Conservation (phyloP, 1,140 invertebrate species). For the Drosophila mauritiana region DNA sequence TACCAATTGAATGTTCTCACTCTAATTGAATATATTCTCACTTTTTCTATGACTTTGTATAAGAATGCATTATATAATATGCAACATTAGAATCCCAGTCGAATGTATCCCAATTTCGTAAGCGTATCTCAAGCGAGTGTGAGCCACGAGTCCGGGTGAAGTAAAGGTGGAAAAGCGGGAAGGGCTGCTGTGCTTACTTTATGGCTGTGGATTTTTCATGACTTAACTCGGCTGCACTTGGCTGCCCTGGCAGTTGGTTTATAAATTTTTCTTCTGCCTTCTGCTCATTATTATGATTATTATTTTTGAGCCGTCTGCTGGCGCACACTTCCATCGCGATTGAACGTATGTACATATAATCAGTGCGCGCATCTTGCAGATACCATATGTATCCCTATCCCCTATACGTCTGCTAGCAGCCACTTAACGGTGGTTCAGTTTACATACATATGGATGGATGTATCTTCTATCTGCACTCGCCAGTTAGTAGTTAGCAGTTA, state of each 20-base stretch:
- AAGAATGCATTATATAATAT: no score
- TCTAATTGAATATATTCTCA: no score
- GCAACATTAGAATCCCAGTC: no score
- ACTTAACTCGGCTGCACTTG: slow-evolving; percentile 76
- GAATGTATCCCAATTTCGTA: background rate
- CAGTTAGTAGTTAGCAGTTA: slow-evolving; percentile 36
- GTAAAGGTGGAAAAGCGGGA: background rate
- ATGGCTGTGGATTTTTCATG: slow-evolving; percentile 72
- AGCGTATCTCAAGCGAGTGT: slow-evolving; percentile 30
- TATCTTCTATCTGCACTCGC: slow-evolving; percentile 39
- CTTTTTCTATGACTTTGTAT: no score
- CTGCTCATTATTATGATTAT: slow-evolving; percentile 70
- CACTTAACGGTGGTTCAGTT: slow-evolving; percentile 75
- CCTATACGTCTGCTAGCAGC: slow-evolving; percentile 38
- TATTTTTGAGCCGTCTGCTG: slow-evolving; percentile 35
- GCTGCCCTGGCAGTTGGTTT: slow-evolving; percentile 42
- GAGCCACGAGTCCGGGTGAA: slow-evolving; percentile 44
- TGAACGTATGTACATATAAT: slow-evolving; percentile 59
- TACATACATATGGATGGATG: slow-evolving; percentile 24
- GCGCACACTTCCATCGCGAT: slow-evolving; percentile 55
- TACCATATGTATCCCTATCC: slow-evolving; percentile 32
- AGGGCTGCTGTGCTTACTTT: slow-evolving; percentile 47
- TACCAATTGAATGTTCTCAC: no score
- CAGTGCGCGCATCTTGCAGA: slow-evolving; percentile 56
- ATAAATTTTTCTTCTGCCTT: slow-evolving; percentile 32